phyloP scores from a whole-genome alignment of 1,140 invertebrate species.

The Diorhabda elongata region DNA sequence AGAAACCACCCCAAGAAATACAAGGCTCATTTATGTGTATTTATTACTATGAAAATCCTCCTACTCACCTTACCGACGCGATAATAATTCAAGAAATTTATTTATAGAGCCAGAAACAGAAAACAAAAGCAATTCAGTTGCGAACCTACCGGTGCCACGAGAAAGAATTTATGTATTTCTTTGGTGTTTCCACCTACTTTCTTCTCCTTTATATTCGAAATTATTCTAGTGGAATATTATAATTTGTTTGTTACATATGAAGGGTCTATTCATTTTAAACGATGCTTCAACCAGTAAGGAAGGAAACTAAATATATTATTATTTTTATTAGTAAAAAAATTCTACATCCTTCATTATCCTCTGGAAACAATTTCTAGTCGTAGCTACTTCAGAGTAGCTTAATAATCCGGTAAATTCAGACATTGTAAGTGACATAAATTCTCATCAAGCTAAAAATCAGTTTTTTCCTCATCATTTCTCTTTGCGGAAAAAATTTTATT shows the following conservation, averaged over 20 bases:
- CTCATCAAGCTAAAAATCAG: no score
- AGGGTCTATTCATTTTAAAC: no score
- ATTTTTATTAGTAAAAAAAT: no score
- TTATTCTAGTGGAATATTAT: not conserved
- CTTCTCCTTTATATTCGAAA: not conserved
- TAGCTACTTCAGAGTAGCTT: no score
- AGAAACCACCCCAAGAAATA: not conserved
- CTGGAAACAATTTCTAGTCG: no score
- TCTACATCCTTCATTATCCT: no score
- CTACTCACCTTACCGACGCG: slow-evolving; percentile 9
- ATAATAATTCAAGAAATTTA: slow-evolving; percentile 17
- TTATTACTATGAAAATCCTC: slow-evolving; percentile 8
- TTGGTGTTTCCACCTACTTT: slow-evolving; percentile 5
- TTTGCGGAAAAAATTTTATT: no score
- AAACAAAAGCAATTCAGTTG: slow-evolving; percentile 18
- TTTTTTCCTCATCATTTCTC: no score
- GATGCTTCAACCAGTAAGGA: no score
- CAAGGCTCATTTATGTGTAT: not conserved
- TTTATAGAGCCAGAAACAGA: slow-evolving; percentile 13
- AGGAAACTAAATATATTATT: no score
- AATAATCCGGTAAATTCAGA: no score
- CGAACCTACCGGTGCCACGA: slow-evolving; percentile 15
- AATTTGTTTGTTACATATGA: not conserved
- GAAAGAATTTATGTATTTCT: slow-evolving; percentile 11
- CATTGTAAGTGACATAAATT: no score